These are phyloP conservation scores for Psettodes erumei DNA, from an alignment of 2,113 vertebrate species.

Conservation along the genomic window DNA sequence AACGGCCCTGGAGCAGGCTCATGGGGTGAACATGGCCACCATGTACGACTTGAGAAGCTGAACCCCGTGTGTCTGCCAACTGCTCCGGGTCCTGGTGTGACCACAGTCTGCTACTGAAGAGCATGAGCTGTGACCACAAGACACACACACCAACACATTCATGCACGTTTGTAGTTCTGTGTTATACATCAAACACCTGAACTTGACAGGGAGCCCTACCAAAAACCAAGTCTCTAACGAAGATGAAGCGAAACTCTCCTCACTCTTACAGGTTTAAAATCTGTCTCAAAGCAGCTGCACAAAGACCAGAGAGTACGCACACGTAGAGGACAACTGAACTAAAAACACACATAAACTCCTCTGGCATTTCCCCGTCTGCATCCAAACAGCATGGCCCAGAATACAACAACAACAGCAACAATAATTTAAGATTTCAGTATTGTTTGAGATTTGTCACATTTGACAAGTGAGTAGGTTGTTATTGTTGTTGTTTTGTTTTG, in stretches of 20 bases:
- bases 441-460: background rate
- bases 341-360: background rate
- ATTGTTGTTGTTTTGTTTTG: too few relatives aligned
- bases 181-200: too few relatives aligned
- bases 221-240: background rate
- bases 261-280: background rate
- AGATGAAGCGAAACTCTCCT: background rate
- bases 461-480: constrained; percentile 23
- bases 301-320: background rate
- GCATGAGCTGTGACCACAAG: background rate
- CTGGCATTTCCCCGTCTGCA: too few relatives aligned
- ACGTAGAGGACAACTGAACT: background rate
- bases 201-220: too few relatives aligned
- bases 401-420: background rate
- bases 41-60: constrained; percentile 33
- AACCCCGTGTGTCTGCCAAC: constrained; percentile 53
- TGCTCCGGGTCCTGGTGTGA: constrained; percentile 29
- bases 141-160: background rate
- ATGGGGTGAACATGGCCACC: constrained; percentile 32
- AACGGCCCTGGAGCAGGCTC: constrained; percentile 30
- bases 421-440: background rate
- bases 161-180: background rate
- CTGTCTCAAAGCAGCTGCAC: too few relatives aligned
- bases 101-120: constrained; percentile 37
- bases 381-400: too few relatives aligned